Conservation (phyloP, 2,888 invertebrate species). For the Geophilus truncorum region DNA sequence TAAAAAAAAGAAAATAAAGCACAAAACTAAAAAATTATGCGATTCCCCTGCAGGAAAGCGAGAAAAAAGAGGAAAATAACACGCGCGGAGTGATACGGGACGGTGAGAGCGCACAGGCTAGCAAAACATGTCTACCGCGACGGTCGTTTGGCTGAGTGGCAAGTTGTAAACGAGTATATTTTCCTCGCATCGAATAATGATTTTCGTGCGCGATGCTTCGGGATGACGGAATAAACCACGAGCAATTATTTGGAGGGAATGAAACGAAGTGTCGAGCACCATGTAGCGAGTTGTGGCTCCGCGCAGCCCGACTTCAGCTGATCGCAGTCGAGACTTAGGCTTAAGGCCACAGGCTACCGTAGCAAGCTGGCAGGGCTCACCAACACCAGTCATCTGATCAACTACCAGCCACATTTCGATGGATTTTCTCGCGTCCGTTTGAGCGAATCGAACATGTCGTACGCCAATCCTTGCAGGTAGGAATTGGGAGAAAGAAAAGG, state of each 20-base stretch:
- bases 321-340: neutral
- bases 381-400: neutral
- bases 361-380: constrained; percentile 1
- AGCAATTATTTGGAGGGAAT: neutral
- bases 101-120: neutral
- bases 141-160: neutral
- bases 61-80: too few relatives aligned
- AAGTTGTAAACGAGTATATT: neutral
- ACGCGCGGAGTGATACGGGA: neutral
- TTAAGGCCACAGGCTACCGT: neutral
- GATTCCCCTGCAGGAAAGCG: too few relatives aligned
- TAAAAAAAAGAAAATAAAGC: neutral
- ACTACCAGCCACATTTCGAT: neutral
- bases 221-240: neutral
- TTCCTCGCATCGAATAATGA: neutral
- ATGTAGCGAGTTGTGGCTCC: neutral
- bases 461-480: constrained; percentile 25
- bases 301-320: constrained; percentile 13
- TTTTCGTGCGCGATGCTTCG: neutral
- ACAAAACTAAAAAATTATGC: too few relatives aligned
- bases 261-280: constrained; percentile 2
- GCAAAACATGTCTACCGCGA: constrained; percentile 14
- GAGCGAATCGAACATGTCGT: constrained; percentile 23
- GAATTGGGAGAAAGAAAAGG: neutral
- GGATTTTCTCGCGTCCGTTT: neutral